Conservation (phyloP, 2,888 invertebrate species). For the Cheilosia grossa region DNA sequence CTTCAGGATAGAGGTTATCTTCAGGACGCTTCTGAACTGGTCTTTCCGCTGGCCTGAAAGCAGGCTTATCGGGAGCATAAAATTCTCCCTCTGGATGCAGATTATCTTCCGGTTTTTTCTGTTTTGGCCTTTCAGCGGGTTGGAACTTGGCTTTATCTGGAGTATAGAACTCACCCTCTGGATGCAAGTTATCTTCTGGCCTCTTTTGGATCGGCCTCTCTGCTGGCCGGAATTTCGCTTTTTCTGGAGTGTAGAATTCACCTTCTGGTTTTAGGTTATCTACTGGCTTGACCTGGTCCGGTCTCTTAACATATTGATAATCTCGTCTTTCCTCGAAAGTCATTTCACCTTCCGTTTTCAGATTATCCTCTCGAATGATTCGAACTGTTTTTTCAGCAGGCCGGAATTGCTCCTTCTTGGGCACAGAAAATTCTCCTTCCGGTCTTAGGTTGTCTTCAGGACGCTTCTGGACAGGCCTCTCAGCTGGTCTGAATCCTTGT, state of each 20-base stretch:
- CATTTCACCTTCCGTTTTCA: slow-evolving; percentile 83
- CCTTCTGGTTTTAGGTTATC: slow-evolving; percentile 85
- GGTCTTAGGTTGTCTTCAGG: slow-evolving; percentile 85
- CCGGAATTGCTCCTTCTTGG: slow-evolving; percentile 80
- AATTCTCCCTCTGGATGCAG: slow-evolving; percentile 86
- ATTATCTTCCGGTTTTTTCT: slow-evolving; percentile 84
- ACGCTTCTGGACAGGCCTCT: slow-evolving; percentile 82
- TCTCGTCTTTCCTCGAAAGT: slow-evolving; percentile 77
- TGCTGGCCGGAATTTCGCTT: slow-evolving; percentile 83
- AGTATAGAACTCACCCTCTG: slow-evolving; percentile 86
- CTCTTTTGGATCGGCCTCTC: slow-evolving; percentile 83
- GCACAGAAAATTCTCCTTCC: slow-evolving; percentile 85
- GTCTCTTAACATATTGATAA: slow-evolving; percentile 82
- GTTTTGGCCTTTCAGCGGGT: slow-evolving; percentile 84
- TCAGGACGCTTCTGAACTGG: slow-evolving; percentile 84
- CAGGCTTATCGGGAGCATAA: slow-evolving; percentile 82
- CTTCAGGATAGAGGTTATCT: slow-evolving; percentile 85
- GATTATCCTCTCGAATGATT: slow-evolving; percentile 85
- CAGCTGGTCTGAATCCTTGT: slow-evolving; percentile 79
- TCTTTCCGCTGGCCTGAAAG: slow-evolving; percentile 83
- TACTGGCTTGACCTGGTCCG: slow-evolving; percentile 82
- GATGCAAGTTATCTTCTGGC: slow-evolving; percentile 84
- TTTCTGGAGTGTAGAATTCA: slow-evolving; percentile 84
- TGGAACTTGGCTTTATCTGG: slow-evolving; percentile 82
- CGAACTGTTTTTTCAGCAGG: slow-evolving; percentile 83